Percentiles rank a stretch among this genome's conserved stretches.
These are phyloP conservation scores for Odontothrips loti DNA, from an alignment of 2,888 invertebrate genomes.

Conservation along the genomic window DNA sequence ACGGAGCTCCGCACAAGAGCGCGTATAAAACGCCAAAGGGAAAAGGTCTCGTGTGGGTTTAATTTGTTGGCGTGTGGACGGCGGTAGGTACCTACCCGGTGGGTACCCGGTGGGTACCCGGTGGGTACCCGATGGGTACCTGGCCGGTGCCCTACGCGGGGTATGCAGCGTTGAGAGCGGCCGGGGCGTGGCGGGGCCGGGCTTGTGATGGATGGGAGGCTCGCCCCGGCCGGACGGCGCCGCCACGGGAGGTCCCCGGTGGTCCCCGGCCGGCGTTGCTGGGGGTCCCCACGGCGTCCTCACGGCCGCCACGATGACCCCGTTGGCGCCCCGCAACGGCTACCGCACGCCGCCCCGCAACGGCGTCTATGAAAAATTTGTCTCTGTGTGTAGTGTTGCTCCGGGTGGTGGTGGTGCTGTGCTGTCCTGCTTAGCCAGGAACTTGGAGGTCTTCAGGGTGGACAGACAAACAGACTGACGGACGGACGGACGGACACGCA, in stretches of 20 bases:
- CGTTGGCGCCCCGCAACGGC: neutral
- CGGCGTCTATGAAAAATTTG: too few relatives aligned
- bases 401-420: too few relatives aligned
- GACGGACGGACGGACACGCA: neutral
- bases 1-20: too few relatives aligned
- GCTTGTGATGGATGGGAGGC: neutral
- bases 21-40: too few relatives aligned
- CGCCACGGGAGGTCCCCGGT: conserved; percentile 11
- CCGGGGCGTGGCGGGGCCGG: conserved; percentile 6
- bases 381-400: too few relatives aligned
- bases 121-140: neutral
- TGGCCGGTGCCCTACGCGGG: neutral
- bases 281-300: neutral
- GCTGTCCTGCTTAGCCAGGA: too few relatives aligned
- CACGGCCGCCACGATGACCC: neutral
- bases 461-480: neutral
- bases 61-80: neutral
- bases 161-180: conserved; percentile 15
- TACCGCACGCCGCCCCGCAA: too few relatives aligned
- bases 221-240: neutral
- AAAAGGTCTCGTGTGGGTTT: too few relatives aligned
- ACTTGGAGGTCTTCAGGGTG: neutral
- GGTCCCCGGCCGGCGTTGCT: neutral
- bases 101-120: too few relatives aligned
- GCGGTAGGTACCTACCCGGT: neutral